A percentile compares a stretch with the other conserved stretches of the same genome.
Evolutionary conservation across 2,888 invertebrate genomes (phyloP).

Genomic region (Tubulanus polymorphus): DNA sequence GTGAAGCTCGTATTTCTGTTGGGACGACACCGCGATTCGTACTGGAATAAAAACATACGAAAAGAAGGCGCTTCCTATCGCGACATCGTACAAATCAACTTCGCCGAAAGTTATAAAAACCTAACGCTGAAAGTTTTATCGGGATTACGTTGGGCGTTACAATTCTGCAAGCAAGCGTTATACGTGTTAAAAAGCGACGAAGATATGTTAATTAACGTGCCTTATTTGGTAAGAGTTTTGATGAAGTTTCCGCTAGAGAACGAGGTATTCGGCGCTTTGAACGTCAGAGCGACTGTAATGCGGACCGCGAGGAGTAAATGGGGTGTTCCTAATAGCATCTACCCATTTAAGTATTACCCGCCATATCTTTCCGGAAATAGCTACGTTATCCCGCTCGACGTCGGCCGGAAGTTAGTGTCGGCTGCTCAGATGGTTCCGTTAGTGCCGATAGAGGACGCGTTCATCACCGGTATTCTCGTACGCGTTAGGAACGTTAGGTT

Average conservation of each 20-base stretch:
- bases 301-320: not conserved
- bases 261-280: not conserved
- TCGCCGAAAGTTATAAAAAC: not conserved
- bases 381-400: not conserved
- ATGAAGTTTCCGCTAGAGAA: not conserved
- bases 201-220: not conserved
- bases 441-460: not conserved
- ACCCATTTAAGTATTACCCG: not conserved
- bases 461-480: not conserved
- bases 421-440: not conserved
- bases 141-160: not conserved
- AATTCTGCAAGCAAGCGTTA: not conserved
- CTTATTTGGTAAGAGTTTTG: not conserved
- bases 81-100: not conserved
- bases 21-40: not conserved
- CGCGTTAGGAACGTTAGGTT: not conserved
- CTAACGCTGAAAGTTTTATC: slow-evolving; percentile 1
- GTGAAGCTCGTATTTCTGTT: not conserved
- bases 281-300: not conserved
- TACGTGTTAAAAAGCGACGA: not conserved
- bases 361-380: not conserved
- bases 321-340: not conserved
- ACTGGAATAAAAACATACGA: not conserved
- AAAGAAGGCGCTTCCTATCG: not conserved
- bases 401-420: not conserved